Evolutionary conservation across 2,888 invertebrate species (phyloP), one percentile per base, ranked within the genome.

Genomic region (Ditula angustiorana): DNA sequence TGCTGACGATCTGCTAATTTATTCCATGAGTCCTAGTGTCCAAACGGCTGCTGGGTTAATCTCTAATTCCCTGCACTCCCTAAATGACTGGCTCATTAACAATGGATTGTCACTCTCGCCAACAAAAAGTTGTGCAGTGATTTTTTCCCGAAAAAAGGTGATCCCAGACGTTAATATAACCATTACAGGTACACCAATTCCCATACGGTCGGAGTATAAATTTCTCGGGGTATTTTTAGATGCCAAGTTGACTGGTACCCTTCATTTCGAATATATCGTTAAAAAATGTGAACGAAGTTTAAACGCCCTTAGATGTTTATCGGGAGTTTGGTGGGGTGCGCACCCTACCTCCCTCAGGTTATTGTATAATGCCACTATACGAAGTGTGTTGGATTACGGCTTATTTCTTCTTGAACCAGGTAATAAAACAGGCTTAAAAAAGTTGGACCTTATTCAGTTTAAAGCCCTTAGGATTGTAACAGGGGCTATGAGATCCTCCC

Each of bases 261-360:
- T 5, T 0, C 55, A 55, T 13, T 55, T 55, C 26, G 37, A 55
- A 0, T 37, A 41, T 5, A 5, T 41, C 5, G 1, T 37, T 4
- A 24, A 37, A 5, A 55, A 55, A 26, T 55, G 53, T 37, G 53
- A 55, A 55, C n/a, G 53, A 11, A 8, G 41, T 0, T 10, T 55
- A 0, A 55, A 56, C 11, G 44, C 30, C 3, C 44, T 56, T 8
- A 44, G 44, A 13, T 44, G 56, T 2, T 4, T 56, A 0, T 3
- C 56, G 4, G 56, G 56, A 2, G 56, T 56, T 10, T 55, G 55
- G 55, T 41, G 41, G 55, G n/a, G n/a, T 24, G 55, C 41, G 1
- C 55, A 55, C 10, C 56, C 56, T 1, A 30, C 56, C 13, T 28
- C 56, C 19, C 30, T 56, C 0, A 11, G 28, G 11, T 2, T 56